Evolutionary conservation across 2,113 vertebrate genomes (phyloP), one percentile per base, ranked within the genome.

Genomic region (Lepidothrix coronata): DNA sequence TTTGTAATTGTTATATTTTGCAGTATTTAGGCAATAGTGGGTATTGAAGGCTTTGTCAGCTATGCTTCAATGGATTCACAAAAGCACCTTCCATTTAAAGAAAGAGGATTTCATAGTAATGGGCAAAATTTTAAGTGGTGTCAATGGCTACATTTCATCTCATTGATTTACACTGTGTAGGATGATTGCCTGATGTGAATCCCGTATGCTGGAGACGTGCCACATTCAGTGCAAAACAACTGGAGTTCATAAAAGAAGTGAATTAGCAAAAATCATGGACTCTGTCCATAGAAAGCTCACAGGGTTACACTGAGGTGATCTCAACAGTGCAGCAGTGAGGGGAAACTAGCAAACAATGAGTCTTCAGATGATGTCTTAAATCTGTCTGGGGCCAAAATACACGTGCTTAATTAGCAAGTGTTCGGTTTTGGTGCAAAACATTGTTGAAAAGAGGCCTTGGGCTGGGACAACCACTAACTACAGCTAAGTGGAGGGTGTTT

Each of bases 41-140:
- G 67, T 57, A 70, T 41, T 88, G 85, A 88, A 92, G 83, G 91
- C 80, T 95, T 92, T 95, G 83, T 95, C 86, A 93, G 94, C 67
- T 59, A 74, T 86, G 96, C 96, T 96, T 93, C 85, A 96, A 78
- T 73, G 88, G 77, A 19, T 74, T 93, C 80, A 76, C 89, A 97
- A 96, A 96, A 91, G 91, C 85, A 88, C 85, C 89, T 91, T 96
- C 91, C 33, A 0, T 61, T 94, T 94, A 94, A 93, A 95, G 85
- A 96, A 91, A 96, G 94, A 93, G 89, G 85, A 95, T 96, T 97
- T 95, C 91, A 86, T 78, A 96, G 94, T 82, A 96, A 96, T 71
- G 63, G 95, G 54, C 61, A 90, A 95, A 93, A 95, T 63, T 88
- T 77, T 95, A 73, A 94, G 76, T 67, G 88, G 91, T 96, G 90